phyloP scores from a whole-genome alignment of 2,888 invertebrate genomes.

The Liposcelis brunnea region DNA sequence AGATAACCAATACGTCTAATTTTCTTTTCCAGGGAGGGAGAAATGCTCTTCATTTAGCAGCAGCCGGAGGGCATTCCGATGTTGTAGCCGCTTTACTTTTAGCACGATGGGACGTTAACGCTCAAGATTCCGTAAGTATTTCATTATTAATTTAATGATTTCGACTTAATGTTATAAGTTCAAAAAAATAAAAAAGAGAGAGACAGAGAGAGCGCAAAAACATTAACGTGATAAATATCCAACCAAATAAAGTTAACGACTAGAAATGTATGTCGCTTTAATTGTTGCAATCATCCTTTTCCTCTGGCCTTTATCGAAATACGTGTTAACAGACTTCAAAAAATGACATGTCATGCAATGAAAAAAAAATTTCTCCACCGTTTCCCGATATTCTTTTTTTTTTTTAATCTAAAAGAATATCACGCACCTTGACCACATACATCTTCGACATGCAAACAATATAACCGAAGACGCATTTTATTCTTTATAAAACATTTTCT shows the following conservation, averaged over 20 bases:
- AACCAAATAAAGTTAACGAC: too few relatives aligned
- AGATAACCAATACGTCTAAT: too few relatives aligned
- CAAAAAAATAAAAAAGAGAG: slow-evolving; percentile 14
- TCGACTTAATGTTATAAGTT: slow-evolving; percentile 5
- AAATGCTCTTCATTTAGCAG: slow-evolving; percentile 34
- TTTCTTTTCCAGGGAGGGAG: slow-evolving; percentile 27
- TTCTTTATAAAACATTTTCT: too few relatives aligned
- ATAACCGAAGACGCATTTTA: too few relatives aligned
- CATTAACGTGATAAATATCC: slow-evolving; percentile 6
- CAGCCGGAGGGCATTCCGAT: slow-evolving; percentile 34
- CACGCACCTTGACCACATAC: too few relatives aligned
- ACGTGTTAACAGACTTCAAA: background rate
- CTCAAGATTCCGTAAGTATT: slow-evolving; percentile 32
- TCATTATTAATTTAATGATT: background rate
- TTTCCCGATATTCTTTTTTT: too few relatives aligned
- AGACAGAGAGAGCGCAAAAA: slow-evolving; percentile 17
- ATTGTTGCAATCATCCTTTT: background rate
- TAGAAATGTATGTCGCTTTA: too few relatives aligned
- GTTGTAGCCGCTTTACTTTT: slow-evolving; percentile 30
- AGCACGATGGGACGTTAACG: slow-evolving; percentile 31
- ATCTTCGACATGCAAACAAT: too few relatives aligned
- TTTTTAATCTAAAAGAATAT: too few relatives aligned
- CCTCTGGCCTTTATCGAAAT: background rate
- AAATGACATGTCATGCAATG: background rate
- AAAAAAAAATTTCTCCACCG: background rate